Evolutionary conservation across 2,888 invertebrate genomes (phyloP).

Genomic region (Limenitis camilla): DNA sequence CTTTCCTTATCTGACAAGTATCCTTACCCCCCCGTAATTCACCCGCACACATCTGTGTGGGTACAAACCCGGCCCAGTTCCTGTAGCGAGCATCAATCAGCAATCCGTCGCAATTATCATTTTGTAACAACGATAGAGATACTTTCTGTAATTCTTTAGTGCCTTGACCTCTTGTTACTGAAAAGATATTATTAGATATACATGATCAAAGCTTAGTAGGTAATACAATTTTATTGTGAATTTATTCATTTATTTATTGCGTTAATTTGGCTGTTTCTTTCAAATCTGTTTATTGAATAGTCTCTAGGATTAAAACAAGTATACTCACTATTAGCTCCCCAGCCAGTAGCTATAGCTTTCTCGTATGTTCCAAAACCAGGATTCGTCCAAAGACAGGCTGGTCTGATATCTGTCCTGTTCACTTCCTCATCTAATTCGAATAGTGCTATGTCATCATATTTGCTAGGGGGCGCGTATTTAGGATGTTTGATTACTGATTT

Average conservation of each 20-base stretch:
- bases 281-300: too few relatives aligned
- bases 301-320: too few relatives aligned
- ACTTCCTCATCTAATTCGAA: constrained; percentile 66
- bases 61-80: too few relatives aligned
- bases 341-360: constrained; percentile 77
- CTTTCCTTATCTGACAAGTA: constrained; percentile 51
- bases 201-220: too few relatives aligned
- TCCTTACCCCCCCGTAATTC: constrained; percentile 46
- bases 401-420: constrained; percentile 65
- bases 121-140: too few relatives aligned
- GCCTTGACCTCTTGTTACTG: constrained; percentile 5
- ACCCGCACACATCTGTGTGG: too few relatives aligned
- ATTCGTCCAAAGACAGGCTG: constrained; percentile 76
- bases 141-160: constrained; percentile 58
- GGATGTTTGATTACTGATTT: constrained; percentile 19
- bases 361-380: constrained; percentile 37
- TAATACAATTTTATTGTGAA: too few relatives aligned
- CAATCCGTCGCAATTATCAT: too few relatives aligned
- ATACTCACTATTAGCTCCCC: constrained; percentile 63
- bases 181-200: too few relatives aligned
- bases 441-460: constrained; percentile 80
- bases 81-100: too few relatives aligned
- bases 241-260: too few relatives aligned
- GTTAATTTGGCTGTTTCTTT: too few relatives aligned
- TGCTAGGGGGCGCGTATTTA: constrained; percentile 60